Percentiles rank a stretch among this genome's conserved stretches.
Conservation (phyloP, 2,113 vertebrate genomes). For the Petromus typicus region DNA sequence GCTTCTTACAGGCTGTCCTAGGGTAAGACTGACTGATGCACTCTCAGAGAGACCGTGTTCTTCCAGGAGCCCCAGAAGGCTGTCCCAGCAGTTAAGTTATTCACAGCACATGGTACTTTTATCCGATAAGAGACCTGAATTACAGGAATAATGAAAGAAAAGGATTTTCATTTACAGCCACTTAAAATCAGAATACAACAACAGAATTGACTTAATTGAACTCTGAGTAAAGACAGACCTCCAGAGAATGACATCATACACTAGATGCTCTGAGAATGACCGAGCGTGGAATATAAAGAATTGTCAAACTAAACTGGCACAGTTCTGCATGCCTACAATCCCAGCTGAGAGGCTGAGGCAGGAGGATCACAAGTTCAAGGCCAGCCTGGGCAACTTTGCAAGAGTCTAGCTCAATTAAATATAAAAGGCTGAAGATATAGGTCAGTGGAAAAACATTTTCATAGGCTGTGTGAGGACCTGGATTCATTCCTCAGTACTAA, state of each 20-base stretch:
- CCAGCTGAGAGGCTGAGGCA: neutral
- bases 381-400: neutral
- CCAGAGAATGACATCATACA: neutral
- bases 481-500: neutral
- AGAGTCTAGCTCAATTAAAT: neutral
- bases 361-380: neutral
- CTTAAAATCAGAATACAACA: neutral
- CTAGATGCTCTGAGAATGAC: neutral
- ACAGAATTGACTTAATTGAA: neutral
- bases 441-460: neutral
- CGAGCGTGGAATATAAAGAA: neutral
- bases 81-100: neutral
- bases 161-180: neutral
- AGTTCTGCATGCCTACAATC: neutral
- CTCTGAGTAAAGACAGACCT: constrained; percentile 9
- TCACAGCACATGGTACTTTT: neutral
- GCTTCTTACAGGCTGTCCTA: neutral
- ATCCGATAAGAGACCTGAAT: neutral
- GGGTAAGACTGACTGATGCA: neutral
- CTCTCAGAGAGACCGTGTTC: neutral
- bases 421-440: neutral
- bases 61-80: neutral
- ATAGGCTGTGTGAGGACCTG: neutral
- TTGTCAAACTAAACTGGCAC: neutral
- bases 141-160: neutral